These are phyloP conservation scores for Protobothrops flavoviridis DNA, from an alignment of 2,113 vertebrate species.

Conservation along the genomic window DNA sequence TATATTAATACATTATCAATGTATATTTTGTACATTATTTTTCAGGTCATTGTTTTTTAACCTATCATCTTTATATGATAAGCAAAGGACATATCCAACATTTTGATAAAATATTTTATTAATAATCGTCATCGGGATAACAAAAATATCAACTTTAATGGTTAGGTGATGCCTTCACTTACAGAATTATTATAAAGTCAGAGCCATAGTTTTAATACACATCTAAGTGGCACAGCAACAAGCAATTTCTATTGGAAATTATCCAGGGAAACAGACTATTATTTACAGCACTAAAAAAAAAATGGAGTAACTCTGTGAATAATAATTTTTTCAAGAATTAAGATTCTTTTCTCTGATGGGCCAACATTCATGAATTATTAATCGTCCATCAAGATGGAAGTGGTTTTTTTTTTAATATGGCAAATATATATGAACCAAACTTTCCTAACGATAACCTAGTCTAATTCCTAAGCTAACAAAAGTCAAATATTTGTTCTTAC, in stretches of 20 bases:
- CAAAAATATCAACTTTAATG: slow-evolving; percentile 78
- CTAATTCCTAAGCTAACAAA: neutral
- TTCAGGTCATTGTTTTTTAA: neutral
- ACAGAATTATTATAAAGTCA: slow-evolving; percentile 70
- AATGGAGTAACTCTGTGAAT: slow-evolving; percentile 57
- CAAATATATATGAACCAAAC: neutral
- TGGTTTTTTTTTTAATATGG: neutral
- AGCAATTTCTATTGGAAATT: slow-evolving; percentile 62
- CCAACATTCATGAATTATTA: slow-evolving; percentile 51
- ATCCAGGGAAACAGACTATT: slow-evolving; percentile 56
- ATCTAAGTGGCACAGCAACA: slow-evolving; percentile 43
- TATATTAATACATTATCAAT: neutral
- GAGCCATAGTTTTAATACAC: slow-evolving; percentile 70
- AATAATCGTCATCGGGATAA: slow-evolving; percentile 74
- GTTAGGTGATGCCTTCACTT: slow-evolving; percentile 66
- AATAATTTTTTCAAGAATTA: slow-evolving; percentile 39
- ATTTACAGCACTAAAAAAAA: slow-evolving; percentile 56
- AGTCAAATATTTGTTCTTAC: neutral
- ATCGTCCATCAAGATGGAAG: slow-evolving; percentile 37
- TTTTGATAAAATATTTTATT: slow-evolving; percentile 81
- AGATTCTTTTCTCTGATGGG: slow-evolving; percentile 50
- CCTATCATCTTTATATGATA: neutral
- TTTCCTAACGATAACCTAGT: neutral
- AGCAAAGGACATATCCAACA: neutral
- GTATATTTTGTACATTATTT: too few relatives aligned